These are phyloP conservation scores for Morone saxatilis DNA, from an alignment of 2,113 vertebrate genomes.

Conservation along the genomic window DNA sequence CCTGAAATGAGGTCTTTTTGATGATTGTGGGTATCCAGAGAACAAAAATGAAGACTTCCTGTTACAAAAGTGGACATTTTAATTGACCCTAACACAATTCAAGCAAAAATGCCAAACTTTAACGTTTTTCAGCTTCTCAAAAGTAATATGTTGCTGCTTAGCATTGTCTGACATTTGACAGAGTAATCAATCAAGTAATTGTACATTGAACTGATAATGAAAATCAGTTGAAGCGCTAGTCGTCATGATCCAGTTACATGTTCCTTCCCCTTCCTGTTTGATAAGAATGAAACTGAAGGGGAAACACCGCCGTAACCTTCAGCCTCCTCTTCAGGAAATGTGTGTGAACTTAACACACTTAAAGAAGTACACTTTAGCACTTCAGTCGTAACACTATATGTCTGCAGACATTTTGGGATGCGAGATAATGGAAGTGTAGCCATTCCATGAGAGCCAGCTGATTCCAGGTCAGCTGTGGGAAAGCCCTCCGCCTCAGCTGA, in stretches of 20 bases:
- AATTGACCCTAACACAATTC: neutral
- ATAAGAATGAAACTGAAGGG: neutral
- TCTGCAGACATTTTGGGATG: neutral
- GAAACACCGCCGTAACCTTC: fast-evolving
- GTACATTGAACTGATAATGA: neutral
- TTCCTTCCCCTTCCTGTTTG: neutral
- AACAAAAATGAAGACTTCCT: neutral
- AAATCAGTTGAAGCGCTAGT: neutral
- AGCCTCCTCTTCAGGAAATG: neutral
- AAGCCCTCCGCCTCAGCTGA: constrained; percentile 74
- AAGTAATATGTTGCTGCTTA: no score
- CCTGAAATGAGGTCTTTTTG: neutral
- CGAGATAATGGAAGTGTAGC: constrained; percentile 1
- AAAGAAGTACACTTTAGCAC: neutral
- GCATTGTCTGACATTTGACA: neutral
- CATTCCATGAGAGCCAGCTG: constrained; percentile 63
- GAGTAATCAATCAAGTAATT: neutral
- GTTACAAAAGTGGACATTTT: neutral
- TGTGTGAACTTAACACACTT: neutral
- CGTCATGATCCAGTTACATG: neutral
- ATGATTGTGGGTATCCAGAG: no score
- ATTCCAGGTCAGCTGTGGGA: constrained; percentile 77
- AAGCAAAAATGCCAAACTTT: no score
- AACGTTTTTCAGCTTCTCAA: neutral
- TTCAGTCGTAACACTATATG: neutral